These are phyloP conservation scores for Arion vulgaris DNA, from an alignment of 1,140 invertebrate genomes.

Conservation along the genomic window DNA sequence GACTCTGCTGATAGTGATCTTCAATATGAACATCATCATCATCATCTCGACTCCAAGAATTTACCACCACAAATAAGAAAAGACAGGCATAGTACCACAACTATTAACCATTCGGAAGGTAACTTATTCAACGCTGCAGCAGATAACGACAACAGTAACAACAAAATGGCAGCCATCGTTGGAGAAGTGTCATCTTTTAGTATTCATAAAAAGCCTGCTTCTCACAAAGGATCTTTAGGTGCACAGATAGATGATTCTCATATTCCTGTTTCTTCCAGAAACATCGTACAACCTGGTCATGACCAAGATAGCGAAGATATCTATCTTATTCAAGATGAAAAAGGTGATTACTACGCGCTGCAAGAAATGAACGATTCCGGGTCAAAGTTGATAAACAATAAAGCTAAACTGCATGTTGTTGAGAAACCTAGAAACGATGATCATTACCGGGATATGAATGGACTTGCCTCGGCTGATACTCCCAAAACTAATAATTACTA, in stretches of 20 bases:
- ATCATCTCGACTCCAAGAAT: not conserved
- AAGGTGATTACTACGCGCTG: constrained; percentile 35
- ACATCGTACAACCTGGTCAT: not conserved
- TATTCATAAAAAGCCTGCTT: constrained; percentile 16
- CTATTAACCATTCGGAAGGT: not conserved
- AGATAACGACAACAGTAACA: not conserved
- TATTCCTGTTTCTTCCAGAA: not conserved
- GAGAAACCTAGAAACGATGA: not conserved
- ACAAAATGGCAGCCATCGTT: constrained; percentile 25
- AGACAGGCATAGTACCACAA: not conserved
- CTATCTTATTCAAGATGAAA: constrained; percentile 23
- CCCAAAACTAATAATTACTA: not conserved
- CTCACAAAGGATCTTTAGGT: not conserved
- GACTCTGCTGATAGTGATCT: not conserved
- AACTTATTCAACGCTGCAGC: not conserved
- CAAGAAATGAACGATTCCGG: constrained; percentile 23
- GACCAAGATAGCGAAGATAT: not conserved
- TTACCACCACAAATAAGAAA: not conserved
- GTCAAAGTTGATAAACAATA: not conserved
- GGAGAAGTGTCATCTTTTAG: constrained; percentile 32
- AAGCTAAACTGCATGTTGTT: not conserved
- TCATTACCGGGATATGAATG: not conserved
- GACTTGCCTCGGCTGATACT: not conserved
- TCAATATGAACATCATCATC: not conserved
- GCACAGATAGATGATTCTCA: not conserved